Percentiles rank a stretch among this genome's conserved stretches.
phyloP scores from a whole-genome alignment of 2,797 vertebrate genomes.

The Naso thynnoides region DNA sequence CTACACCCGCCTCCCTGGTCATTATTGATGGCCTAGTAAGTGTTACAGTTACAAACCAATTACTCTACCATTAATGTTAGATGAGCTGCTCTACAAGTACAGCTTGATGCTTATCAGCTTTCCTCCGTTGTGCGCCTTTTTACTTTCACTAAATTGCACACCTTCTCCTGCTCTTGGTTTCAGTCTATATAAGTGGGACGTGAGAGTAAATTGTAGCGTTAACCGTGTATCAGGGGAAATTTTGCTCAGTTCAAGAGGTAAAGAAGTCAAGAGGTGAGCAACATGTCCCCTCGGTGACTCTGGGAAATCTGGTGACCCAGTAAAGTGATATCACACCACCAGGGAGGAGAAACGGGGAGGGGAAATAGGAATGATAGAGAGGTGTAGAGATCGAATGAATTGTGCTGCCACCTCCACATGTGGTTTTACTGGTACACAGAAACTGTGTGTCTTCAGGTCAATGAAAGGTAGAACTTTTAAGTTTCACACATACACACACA shows the following conservation, averaged over 20 bases:
- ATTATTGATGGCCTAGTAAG: slow-evolving; percentile 88
- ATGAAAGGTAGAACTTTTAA: slow-evolving; percentile 60
- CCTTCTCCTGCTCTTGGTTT: slow-evolving; percentile 46
- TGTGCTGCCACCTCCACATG: slow-evolving; percentile 61
- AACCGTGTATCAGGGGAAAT: slow-evolving; percentile 55
- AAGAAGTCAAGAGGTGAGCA: slow-evolving; percentile 83
- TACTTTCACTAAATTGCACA: slow-evolving; percentile 76
- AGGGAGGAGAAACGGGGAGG: slow-evolving; percentile 49
- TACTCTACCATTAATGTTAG: slow-evolving; percentile 88
- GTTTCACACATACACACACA: slow-evolving; percentile 17
- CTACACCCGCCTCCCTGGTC: slow-evolving; percentile 77
- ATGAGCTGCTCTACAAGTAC: slow-evolving; percentile 85
- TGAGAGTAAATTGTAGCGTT: slow-evolving; percentile 81
- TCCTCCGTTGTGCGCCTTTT: slow-evolving; percentile 61
- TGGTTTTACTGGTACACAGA: slow-evolving; percentile 56
- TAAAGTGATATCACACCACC: slow-evolving; percentile 82
- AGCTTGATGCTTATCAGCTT: slow-evolving; percentile 82
- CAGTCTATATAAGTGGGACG: slow-evolving; percentile 69
- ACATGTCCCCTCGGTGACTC: slow-evolving; percentile 79
- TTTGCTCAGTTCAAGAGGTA: slow-evolving; percentile 83
- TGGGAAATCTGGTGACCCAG: slow-evolving; percentile 84
- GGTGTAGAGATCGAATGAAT: slow-evolving; percentile 60
- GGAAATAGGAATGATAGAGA: slow-evolving; percentile 30
- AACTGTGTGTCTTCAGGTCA: slow-evolving; percentile 61
- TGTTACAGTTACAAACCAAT: slow-evolving; percentile 90